phyloP scores from a whole-genome alignment of 2,888 invertebrate species.

The Chymomyza procnemis region DNA sequence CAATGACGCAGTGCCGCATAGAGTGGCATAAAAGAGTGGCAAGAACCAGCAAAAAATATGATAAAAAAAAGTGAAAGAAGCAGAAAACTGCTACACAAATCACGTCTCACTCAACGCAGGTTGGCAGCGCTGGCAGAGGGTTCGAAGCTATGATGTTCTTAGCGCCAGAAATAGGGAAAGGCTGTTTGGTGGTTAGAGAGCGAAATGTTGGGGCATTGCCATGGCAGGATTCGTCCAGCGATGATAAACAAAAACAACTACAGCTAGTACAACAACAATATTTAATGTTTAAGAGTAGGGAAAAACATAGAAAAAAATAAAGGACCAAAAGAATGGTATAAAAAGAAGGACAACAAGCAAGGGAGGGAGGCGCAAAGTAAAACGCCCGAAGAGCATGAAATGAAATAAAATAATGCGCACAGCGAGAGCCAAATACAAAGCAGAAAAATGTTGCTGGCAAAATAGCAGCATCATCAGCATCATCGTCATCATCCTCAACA shows the following conservation, averaged over 20 bases:
- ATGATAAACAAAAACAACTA: conserved; percentile 12
- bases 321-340: conserved; percentile 51
- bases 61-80: neutral
- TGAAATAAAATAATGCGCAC: conserved; percentile 46
- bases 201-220: neutral
- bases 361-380: neutral
- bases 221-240: conserved; percentile 13
- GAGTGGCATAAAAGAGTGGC: conserved; percentile 21
- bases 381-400: conserved; percentile 33
- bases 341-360: conserved; percentile 5
- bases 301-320: conserved; percentile 42
- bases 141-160: neutral
- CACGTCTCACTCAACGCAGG: conserved; percentile 41
- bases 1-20: conserved; percentile 12
- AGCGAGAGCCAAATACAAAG: conserved; percentile 10
- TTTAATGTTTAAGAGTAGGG: conserved; percentile 6
- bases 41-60: neutral
- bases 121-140: conserved; percentile 9
- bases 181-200: neutral
- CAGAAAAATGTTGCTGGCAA: conserved; percentile 49
- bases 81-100: conserved; percentile 49
- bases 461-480: conserved; percentile 65
- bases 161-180: neutral
- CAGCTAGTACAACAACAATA: neutral
- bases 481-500: conserved; percentile 9